These are phyloP conservation scores for Agrochola macilenta DNA, from an alignment of 2,888 invertebrate species.

Conservation along the genomic window DNA sequence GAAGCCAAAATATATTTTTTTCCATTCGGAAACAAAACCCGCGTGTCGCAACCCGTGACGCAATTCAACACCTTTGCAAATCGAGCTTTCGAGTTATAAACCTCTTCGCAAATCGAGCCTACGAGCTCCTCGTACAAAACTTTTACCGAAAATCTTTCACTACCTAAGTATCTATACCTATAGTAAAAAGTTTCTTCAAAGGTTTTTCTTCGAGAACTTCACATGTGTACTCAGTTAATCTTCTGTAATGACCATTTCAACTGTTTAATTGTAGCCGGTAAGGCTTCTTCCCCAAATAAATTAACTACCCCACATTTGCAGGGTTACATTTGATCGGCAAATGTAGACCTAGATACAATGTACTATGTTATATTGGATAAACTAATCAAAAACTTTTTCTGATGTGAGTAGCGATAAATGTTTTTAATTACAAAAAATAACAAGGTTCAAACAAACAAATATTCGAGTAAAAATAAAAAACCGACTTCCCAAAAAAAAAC, in stretches of 20 bases:
- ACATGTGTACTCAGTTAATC: conserved; percentile 80
- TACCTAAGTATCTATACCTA: not conserved
- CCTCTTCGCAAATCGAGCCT: not conserved
- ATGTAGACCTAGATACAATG: not conserved
- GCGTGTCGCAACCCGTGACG: not conserved
- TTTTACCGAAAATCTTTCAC: not conserved
- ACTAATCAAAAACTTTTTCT: not conserved
- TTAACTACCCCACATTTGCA: conserved; percentile 70
- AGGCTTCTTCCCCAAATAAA: conserved; percentile 71
- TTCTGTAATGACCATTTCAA: conserved; percentile 75
- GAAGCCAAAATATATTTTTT: not conserved
- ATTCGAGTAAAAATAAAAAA: too few relatives aligned
- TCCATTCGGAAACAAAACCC: not conserved
- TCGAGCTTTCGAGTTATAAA: not conserved
- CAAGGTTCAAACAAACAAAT: too few relatives aligned
- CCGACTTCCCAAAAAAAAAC: too few relatives aligned
- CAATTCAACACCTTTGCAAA: not conserved
- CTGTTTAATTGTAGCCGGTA: conserved; percentile 75
- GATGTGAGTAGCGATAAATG: not conserved
- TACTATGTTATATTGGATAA: not conserved
- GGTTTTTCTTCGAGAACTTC: conserved; percentile 66
- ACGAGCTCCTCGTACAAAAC: not conserved
- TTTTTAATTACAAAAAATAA: not conserved
- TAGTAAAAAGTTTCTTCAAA: conserved; percentile 1
- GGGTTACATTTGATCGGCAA: conserved; percentile 53